These are phyloP conservation scores for Halichoerus grypus DNA, from an alignment of 2,113 vertebrate genomes.

Conservation along the genomic window DNA sequence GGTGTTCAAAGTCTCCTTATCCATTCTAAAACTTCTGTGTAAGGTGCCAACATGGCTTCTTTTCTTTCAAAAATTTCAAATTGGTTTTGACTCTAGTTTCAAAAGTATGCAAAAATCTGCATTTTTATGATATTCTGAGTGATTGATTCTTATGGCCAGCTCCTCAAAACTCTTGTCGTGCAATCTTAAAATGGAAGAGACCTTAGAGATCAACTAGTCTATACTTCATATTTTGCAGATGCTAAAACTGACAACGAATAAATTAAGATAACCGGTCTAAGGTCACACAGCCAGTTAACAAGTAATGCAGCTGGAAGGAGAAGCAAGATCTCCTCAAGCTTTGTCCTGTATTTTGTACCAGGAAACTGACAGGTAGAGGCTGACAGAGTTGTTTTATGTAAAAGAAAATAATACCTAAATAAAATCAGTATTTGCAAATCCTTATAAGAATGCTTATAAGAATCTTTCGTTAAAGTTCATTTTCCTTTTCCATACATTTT, in stretches of 20 bases:
- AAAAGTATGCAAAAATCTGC: not conserved
- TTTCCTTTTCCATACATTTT: not conserved
- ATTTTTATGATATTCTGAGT: not conserved
- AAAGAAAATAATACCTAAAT: not conserved
- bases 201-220: not conserved
- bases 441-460: not conserved
- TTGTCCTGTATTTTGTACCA: too few species aligned
- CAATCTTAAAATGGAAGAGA: not conserved
- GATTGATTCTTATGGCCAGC: not conserved
- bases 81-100: not conserved
- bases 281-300: not conserved
- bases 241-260: not conserved
- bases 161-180: not conserved
- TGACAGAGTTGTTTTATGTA: not conserved
- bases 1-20: not conserved
- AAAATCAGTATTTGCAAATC: constrained; percentile 11
- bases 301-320: not conserved
- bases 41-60: not conserved
- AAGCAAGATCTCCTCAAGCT: not conserved
- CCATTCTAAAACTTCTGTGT: not conserved
- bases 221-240: not conserved
- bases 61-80: not conserved
- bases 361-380: not conserved
- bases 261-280: not conserved
- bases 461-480: not conserved